These are phyloP conservation scores for Platycercus adscitus DNA, from an alignment of 2,113 vertebrate genomes.

Conservation along the genomic window DNA sequence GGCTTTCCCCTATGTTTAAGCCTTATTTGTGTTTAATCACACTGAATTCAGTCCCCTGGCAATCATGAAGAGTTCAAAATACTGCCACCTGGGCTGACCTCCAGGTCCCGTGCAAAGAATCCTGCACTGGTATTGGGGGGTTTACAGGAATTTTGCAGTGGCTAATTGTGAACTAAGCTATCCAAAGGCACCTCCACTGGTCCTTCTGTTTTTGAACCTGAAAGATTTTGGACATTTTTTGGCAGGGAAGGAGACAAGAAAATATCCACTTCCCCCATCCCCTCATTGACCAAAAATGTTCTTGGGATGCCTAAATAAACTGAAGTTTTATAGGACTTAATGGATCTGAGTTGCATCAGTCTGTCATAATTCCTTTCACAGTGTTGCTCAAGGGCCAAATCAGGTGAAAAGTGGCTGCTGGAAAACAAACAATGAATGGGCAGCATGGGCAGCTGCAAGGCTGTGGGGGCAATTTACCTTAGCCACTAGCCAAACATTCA, in stretches of 20 bases:
- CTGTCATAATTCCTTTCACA: neutral
- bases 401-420: neutral
- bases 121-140: neutral
- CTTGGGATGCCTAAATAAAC: neutral
- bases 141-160: neutral
- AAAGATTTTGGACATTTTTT: neutral
- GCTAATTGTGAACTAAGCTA: neutral
- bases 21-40: neutral
- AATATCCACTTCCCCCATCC: neutral
- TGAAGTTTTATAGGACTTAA: neutral
- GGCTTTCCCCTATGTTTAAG: neutral
- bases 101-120: neutral
- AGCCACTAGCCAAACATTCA: neutral
- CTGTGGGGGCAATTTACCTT: neutral
- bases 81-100: neutral
- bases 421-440: neutral
- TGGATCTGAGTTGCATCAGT: neutral
- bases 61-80: neutral
- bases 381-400: neutral
- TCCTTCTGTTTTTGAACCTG: neutral
- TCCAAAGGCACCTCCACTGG: neutral
- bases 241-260: accelerated
- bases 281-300: neutral
- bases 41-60: neutral
- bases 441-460: neutral